phyloP scores from a whole-genome alignment of 2,888 invertebrate genomes.

The Cerceris rybyensis region DNA sequence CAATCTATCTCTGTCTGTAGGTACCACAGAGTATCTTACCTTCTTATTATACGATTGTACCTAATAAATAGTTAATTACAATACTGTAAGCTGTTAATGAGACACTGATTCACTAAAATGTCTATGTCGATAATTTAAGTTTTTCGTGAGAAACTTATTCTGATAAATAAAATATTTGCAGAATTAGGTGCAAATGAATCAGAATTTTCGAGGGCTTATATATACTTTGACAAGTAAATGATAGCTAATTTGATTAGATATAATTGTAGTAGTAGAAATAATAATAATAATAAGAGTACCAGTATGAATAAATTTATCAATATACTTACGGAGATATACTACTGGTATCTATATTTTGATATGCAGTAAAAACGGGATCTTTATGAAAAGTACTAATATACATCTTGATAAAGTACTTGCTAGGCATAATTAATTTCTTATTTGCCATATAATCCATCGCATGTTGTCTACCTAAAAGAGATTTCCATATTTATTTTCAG shows the following conservation, averaged over 20 bases:
- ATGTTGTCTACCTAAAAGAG: conserved; percentile 83
- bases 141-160: too few relatives aligned
- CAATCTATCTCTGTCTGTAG: too few relatives aligned
- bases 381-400: conserved; percentile 94
- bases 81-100: too few relatives aligned
- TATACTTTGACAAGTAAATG: too few relatives aligned
- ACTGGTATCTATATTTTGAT: conserved; percentile 76
- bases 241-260: too few relatives aligned
- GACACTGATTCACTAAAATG: too few relatives aligned
- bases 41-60: too few relatives aligned
- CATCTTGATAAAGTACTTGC: conserved; percentile 92
- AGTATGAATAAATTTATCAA: neutral
- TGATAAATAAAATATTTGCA: conserved; percentile 8
- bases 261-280: neutral
- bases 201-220: too few relatives aligned
- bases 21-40: too few relatives aligned
- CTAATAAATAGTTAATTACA: too few relatives aligned
- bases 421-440: conserved; percentile 90
- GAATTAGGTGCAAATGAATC: too few relatives aligned
- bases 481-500: neutral
- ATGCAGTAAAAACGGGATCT: conserved; percentile 88
- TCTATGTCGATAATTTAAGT: too few relatives aligned
- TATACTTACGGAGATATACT: conserved; percentile 57
- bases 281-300: neutral
- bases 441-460: conserved; percentile 89